Percentiles rank a stretch among this genome's conserved stretches.
Evolutionary conservation across 2,888 invertebrate genomes (phyloP).

Genomic region (Acronicta leporina): DNA sequence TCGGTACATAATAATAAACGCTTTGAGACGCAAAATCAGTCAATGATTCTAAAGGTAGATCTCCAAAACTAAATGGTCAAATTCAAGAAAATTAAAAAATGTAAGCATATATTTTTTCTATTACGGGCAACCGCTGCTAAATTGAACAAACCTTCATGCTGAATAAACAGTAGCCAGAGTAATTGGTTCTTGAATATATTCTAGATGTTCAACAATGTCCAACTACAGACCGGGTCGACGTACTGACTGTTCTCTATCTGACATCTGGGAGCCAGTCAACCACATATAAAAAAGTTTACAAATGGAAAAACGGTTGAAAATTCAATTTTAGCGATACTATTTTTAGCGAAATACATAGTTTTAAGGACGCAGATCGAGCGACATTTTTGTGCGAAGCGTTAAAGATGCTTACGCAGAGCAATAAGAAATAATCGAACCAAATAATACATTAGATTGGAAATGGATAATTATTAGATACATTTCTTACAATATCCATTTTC

Average conservation of each 20-base stretch:
- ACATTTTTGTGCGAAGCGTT: no score
- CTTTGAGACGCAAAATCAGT: conserved; percentile 3
- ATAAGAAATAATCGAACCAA: no score
- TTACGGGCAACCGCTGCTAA: conserved; percentile 36
- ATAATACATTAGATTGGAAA: no score
- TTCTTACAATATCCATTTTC: no score
- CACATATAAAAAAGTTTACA: conserved; percentile 16
- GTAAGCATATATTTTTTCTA: no score
- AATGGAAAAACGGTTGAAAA: conserved; percentile 8
- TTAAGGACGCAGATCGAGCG: no score
- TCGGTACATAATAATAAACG: no score
- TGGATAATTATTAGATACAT: no score
- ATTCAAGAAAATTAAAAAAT: conserved; percentile 18
- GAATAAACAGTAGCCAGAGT: conserved; percentile 16
- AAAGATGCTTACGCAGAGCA: no score
- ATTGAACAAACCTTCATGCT: conserved; percentile 21
- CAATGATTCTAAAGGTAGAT: neutral
- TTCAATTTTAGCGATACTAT: neutral
- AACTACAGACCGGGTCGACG: conserved; percentile 32
- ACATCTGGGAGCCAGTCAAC: conserved; percentile 25
- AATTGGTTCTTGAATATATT: conserved; percentile 35
- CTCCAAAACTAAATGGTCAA: conserved; percentile 14
- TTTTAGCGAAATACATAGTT: neutral
- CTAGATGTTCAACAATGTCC: conserved; percentile 9
- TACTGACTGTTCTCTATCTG: conserved; percentile 25